Evolutionary conservation across 1,140 invertebrate species (phyloP).

Genomic region (Maconellicoccus hirsutus): DNA sequence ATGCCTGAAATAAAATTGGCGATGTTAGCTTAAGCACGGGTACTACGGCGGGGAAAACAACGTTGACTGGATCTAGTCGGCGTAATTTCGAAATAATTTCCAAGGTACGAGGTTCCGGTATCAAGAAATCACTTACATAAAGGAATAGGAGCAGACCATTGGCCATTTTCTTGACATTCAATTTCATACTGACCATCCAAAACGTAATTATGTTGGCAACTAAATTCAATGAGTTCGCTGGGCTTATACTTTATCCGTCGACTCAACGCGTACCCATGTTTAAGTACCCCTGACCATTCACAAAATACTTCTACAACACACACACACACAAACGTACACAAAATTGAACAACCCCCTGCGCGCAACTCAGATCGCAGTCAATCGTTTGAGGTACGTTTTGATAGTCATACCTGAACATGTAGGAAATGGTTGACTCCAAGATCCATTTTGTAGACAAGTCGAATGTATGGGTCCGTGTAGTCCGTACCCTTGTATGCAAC

Average conservation of each 20-base stretch:
- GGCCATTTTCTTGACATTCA: conserved; percentile 74
- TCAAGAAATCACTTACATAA: conserved; percentile 55
- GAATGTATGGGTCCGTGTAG: conserved; percentile 59
- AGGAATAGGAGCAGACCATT: conserved; percentile 71
- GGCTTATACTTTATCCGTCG: conserved; percentile 54
- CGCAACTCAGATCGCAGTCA: not conserved
- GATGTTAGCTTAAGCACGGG: too few species aligned
- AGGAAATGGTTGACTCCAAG: conserved; percentile 65
- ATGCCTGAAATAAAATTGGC: conserved; percentile 42
- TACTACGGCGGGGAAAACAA: too few species aligned
- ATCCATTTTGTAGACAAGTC: conserved; percentile 60
- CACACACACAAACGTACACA: too few species aligned
- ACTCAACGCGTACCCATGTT: conserved; percentile 63
- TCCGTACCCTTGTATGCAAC: conserved; percentile 63
- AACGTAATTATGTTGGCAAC: conserved; percentile 76
- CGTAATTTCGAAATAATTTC: not conserved
- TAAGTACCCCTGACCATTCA: conserved; percentile 51
- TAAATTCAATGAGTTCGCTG: conserved; percentile 71
- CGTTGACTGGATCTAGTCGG: too few species aligned
- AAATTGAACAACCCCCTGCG: not conserved
- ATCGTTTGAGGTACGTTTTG: too few species aligned
- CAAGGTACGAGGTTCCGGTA: not conserved
- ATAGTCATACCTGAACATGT: conserved; percentile 48
- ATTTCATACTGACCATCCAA: conserved; percentile 73
- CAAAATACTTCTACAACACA: conserved; percentile 57